Evolutionary conservation across 2,113 vertebrate genomes (phyloP).

Genomic region (Synodontis membranacea): DNA sequence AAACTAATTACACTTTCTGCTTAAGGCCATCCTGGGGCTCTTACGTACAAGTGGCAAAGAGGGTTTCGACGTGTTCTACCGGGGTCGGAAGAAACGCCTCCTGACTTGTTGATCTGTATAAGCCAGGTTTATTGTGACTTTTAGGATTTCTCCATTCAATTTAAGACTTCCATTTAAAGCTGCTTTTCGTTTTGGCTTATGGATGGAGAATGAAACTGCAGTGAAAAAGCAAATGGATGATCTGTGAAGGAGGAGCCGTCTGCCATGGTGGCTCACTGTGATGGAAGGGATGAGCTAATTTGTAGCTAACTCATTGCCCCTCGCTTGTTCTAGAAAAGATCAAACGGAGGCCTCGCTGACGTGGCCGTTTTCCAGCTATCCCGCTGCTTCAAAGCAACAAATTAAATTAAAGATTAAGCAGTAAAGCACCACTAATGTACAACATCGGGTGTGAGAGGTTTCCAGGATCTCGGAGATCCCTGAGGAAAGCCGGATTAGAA

Average conservation of each 20-base stretch:
- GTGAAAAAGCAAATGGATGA: conserved; percentile 21
- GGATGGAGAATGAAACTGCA: conserved; percentile 8
- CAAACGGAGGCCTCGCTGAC: conserved; percentile 34
- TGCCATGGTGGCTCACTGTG: conserved; percentile 13
- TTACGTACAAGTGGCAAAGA: conserved; percentile 1
- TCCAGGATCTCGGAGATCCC: conserved; percentile 4
- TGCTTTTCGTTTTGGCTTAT: not conserved
- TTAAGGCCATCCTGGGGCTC: conserved; percentile 41
- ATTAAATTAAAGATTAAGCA: conserved; percentile 54
- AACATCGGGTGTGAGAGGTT: conserved; percentile 25
- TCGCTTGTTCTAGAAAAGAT: conserved; percentile 44
- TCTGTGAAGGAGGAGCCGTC: conserved; percentile 24
- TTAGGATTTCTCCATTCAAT: conserved; percentile 1
- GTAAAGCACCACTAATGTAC: conserved; percentile 42
- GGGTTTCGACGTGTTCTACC: not conserved
- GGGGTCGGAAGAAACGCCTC: conserved; percentile 24
- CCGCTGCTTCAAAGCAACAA: conserved; percentile 32
- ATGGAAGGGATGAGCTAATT: conserved; percentile 43
- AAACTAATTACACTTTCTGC: conserved; percentile 51
- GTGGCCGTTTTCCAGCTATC: conserved; percentile 25
- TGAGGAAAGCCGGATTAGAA: not conserved
- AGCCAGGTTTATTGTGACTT: conserved; percentile 22
- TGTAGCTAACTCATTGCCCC: conserved; percentile 22
- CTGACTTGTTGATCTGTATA: conserved; percentile 34
- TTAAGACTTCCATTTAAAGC: conserved; percentile 2